These are phyloP conservation scores for Andricus quercusramuli DNA, from an alignment of 2,888 invertebrate species.

Conservation along the genomic window DNA sequence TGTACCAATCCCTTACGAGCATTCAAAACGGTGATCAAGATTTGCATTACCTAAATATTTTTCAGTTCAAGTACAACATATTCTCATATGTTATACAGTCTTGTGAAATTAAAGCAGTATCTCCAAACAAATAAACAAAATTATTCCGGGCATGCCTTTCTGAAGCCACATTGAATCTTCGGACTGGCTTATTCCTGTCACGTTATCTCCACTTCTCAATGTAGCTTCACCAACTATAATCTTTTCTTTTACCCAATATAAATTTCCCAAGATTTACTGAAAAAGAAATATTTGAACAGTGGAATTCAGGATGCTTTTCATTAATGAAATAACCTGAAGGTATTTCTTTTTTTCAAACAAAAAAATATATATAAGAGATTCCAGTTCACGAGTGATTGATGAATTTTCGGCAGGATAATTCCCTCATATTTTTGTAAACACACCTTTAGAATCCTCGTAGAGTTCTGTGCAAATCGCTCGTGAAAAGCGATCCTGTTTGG, in stretches of 20 bases:
- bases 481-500: neutral
- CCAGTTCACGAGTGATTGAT: too few species aligned
- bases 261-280: neutral
- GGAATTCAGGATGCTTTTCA: neutral
- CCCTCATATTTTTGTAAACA: too few species aligned
- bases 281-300: neutral
- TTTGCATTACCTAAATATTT: neutral
- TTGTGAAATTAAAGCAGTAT: neutral
- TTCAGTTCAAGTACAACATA: neutral
- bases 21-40: neutral
- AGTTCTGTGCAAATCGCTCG: neutral
- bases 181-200: neutral
- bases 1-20: neutral
- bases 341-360: too few species aligned
- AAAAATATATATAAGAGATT: too few species aligned
- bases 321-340: neutral
- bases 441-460: too few species aligned
- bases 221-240: neutral
- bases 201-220: neutral
- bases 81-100: neutral
- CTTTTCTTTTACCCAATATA: neutral
- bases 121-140: neutral
- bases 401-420: too few species aligned
- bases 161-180: neutral
- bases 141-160: neutral